Percentiles rank a stretch among this genome's conserved stretches.
Conservation (phyloP, 1,140 invertebrate species). For the Drosophila nebulosa region DNA sequence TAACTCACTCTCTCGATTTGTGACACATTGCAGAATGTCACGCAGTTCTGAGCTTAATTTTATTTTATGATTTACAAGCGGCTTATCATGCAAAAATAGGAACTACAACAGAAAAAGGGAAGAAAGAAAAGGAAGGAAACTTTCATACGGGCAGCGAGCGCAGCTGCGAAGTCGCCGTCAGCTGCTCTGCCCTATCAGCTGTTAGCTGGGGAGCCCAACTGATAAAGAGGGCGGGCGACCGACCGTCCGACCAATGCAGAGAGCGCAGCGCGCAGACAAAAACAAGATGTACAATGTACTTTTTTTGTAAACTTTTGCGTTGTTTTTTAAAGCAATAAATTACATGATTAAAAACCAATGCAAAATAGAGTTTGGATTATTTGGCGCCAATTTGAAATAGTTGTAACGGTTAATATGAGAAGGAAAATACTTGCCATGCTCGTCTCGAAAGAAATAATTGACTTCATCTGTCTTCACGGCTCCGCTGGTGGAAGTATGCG, state of each 20-base stretch:
- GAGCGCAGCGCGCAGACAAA: conserved; percentile 30
- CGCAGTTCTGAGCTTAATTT: conserved; percentile 34
- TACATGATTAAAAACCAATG: conserved; percentile 64
- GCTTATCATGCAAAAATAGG: conserved; percentile 11
- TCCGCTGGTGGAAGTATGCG: conserved; percentile 62
- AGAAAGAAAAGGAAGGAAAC: background rate
- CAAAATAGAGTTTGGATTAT: conserved; percentile 61
- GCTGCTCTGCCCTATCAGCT: conserved; percentile 10
- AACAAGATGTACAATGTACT: conserved; percentile 52
- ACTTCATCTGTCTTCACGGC: conserved; percentile 65
- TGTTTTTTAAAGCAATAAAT: conserved; percentile 66
- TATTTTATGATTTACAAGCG: background rate
- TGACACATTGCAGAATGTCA: conserved; percentile 61
- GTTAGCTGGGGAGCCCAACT: conserved; percentile 3
- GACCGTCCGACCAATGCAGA: background rate
- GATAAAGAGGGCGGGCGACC: background rate
- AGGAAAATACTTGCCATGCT: conserved; percentile 66
- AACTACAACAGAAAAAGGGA: background rate
- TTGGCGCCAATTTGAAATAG: conserved; percentile 3
- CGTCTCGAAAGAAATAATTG: conserved; percentile 74
- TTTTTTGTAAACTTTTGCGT: conserved; percentile 63
- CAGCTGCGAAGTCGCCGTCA: background rate
- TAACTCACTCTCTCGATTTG: conserved; percentile 16
- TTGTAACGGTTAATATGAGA: background rate
- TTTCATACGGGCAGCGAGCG: background rate